Conservation (phyloP, 37 sponge, comb jelly and placozoan genomes). For the Spongia lamella region DNA sequence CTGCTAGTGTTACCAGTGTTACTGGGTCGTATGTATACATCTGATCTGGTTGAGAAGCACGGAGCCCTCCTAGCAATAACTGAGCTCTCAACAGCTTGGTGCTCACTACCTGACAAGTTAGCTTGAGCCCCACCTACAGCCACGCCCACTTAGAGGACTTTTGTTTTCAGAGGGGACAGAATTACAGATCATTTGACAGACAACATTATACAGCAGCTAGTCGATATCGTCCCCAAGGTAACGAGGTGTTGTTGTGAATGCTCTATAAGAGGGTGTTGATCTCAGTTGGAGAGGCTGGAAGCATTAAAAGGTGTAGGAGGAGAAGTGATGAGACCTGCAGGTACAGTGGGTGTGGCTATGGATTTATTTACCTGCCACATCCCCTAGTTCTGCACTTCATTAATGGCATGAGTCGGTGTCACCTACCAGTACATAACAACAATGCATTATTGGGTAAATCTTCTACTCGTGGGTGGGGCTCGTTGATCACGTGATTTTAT, state of each 20-base stretch:
- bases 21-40: constrained; percentile 52
- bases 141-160: background rate
- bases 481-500: background rate
- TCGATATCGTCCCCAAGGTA: constrained; percentile 37
- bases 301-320: constrained; percentile 81
- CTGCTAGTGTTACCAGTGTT: constrained; percentile 71
- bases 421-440: constrained; percentile 25
- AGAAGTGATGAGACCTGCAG: constrained; percentile 85
- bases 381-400: constrained; percentile 74
- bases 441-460: constrained; percentile 7
- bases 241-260: background rate
- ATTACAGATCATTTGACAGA: constrained; percentile 10
- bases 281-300: constrained; percentile 39
- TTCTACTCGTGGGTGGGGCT: background rate
- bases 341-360: background rate
- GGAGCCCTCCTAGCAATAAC: constrained; percentile 83
- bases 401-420: constrained; percentile 65
- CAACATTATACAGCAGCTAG: background rate
- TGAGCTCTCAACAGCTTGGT: constrained; percentile 48
- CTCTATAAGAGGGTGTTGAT: background rate
- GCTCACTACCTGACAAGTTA: constrained; percentile 1
- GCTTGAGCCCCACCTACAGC: too few relatives aligned
- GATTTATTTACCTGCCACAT: background rate
- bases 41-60: constrained; percentile 78
- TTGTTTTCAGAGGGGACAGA: background rate